Evolutionary conservation across 2,888 invertebrate genomes (phyloP), one percentile per base, ranked within the genome.

Genomic region (Drosophila peninsularis): DNA sequence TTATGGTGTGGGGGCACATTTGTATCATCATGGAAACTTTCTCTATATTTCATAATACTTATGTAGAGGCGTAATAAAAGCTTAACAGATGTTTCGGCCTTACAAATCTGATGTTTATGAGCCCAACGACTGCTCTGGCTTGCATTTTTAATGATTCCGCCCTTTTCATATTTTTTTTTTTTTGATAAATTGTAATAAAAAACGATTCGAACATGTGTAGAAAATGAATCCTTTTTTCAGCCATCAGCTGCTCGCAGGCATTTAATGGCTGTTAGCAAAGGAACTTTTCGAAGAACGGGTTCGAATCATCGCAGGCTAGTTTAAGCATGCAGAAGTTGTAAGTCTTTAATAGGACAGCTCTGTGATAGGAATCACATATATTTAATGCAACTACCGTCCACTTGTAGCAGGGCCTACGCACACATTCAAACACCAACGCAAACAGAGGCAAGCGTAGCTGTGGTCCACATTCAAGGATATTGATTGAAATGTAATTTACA

Each of bases 121-220:
- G 71, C 14, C 49, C 45, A 44, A 55, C 58, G 50, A 70, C 69
- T 88, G 81, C 53, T 65, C 53, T 30, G 34, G 42, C 62, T 47
- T 77, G 81, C 74, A 74, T 80, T 88, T 82, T 86, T 88, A 74
- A 88, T 80, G 86, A 66, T 39, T 74, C 47, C 41, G 45, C 27
- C 27, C 14, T 64, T 27, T 63, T 34, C 5, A 5, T 7, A 13
- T 17, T n/a, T 5, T 13, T 34, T 19, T 27, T 27, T 10, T 24
- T 55, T 66, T 86, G 76, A 86, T 72, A 75, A 75, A 81, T 83
- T 45, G 74, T 44, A 70, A 88, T 82, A 86, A 80, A 88, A 75
- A 53, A 10, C 57, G 21, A 27, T 53, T 54, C 30, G 54, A 62
- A 49, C 80, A 75, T 79, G 58, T 60, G 62, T n/a, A 53, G 49